Conservation (phyloP, 2,888 invertebrate genomes). For the Nineta flava region DNA sequence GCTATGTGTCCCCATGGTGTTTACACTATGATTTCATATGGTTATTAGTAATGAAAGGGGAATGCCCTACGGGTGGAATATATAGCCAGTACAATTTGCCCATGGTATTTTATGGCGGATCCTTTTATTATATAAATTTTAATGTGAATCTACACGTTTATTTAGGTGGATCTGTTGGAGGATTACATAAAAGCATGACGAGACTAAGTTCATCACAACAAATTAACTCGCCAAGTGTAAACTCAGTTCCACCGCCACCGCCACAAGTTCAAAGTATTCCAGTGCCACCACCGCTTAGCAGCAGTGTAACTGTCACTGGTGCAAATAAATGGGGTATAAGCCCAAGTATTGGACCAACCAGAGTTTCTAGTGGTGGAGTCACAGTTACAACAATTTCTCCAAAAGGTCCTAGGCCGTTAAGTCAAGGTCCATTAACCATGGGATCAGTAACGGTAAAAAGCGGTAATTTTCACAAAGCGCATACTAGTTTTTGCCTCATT, state of each 20-base stretch:
- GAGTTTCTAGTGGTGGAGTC: conserved; percentile 36
- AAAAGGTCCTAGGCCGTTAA: conserved; percentile 27
- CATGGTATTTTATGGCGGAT: too few relatives aligned
- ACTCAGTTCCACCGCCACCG: conserved; percentile 17
- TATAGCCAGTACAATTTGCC: too few relatives aligned
- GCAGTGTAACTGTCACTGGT: conserved; percentile 32
- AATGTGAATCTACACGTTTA: conserved; percentile 3
- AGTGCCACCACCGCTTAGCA: conserved; percentile 26
- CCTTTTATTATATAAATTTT: background rate
- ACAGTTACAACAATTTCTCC: conserved; percentile 49
- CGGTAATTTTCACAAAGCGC: background rate
- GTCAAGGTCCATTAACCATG: conserved; percentile 34
- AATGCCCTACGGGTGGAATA: too few relatives aligned
- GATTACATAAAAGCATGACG: conserved; percentile 71
- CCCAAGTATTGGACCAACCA: conserved; percentile 26
- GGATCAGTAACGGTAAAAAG: conserved; percentile 6
- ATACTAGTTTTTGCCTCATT: background rate
- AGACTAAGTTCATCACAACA: conserved; percentile 62
- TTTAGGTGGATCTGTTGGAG: conserved; percentile 54
- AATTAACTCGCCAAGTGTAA: conserved; percentile 34
- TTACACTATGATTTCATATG: background rate
- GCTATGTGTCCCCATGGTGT: too few relatives aligned
- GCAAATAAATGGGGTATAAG: conserved; percentile 32
- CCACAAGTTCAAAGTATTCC: conserved; percentile 17
- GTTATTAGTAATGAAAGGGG: background rate